A percentile compares a stretch with the other conserved stretches of the same genome.
phyloP scores from a whole-genome alignment of 2,113 vertebrate species.

The Labeo rohita region DNA sequence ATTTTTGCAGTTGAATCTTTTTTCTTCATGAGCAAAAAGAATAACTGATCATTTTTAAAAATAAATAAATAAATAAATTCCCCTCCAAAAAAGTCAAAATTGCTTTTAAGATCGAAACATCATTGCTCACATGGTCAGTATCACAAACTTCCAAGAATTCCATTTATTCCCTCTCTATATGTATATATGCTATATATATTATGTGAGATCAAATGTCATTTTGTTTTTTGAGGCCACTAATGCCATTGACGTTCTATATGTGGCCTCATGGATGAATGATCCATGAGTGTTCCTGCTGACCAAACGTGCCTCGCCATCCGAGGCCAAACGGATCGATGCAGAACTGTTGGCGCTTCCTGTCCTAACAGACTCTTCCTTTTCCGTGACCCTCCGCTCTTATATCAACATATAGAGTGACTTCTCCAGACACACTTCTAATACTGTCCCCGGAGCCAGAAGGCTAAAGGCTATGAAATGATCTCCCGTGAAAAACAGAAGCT shows the following conservation, averaged over 20 bases:
- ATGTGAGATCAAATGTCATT: background rate
- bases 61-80: no score
- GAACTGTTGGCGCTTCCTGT: slow-evolving; percentile 22
- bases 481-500: slow-evolving; percentile 9
- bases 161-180: background rate
- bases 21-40: no score
- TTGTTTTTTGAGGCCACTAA: slow-evolving; percentile 12
- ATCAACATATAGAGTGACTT: slow-evolving; percentile 40
- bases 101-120: background rate
- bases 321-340: slow-evolving; percentile 16
- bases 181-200: background rate
- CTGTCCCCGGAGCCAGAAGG: slow-evolving; percentile 6
- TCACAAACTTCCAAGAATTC: background rate
- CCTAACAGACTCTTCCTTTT: slow-evolving; percentile 28
- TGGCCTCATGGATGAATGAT: slow-evolving; percentile 14
- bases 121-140: background rate
- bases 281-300: slow-evolving; percentile 3
- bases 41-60: no score
- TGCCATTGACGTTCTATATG: background rate
- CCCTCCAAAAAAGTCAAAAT: no score
- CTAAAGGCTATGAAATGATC: slow-evolving; percentile 25
- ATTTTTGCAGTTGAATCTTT: no score
- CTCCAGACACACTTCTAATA: slow-evolving; percentile 26
- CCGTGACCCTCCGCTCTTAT: slow-evolving; percentile 27
- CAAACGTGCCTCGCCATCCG: slow-evolving; percentile 1